These are phyloP conservation scores for Acleris holmiana DNA, from an alignment of 2,888 invertebrate species.

Conservation along the genomic window DNA sequence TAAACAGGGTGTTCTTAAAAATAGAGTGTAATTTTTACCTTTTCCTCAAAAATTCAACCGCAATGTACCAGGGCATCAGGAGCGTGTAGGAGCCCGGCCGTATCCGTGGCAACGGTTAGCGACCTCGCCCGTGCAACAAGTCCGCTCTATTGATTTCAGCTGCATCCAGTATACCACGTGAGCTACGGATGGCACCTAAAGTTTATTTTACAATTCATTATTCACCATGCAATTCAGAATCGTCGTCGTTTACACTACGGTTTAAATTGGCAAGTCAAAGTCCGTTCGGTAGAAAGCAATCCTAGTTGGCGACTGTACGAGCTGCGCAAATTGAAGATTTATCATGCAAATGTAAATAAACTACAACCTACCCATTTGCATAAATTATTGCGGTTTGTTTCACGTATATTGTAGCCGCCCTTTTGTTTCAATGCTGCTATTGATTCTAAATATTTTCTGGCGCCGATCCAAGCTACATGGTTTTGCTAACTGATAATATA, in stretches of 20 bases:
- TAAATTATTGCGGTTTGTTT: slow-evolving; percentile 3
- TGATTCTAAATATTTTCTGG: no score
- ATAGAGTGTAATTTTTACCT: slow-evolving; percentile 7
- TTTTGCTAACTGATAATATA: no score
- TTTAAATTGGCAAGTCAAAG: background rate
- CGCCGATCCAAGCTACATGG: no score
- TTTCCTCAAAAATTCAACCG: slow-evolving; percentile 18
- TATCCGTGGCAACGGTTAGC: slow-evolving; percentile 52
- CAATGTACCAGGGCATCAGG: slow-evolving; percentile 29
- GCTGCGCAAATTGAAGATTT: slow-evolving; percentile 4
- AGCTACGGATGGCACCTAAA: background rate
- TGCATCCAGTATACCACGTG: slow-evolving; percentile 32
- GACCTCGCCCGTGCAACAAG: slow-evolving; percentile 41
- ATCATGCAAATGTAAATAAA: slow-evolving; percentile 10
- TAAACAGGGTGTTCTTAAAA: background rate
- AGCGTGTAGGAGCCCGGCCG: slow-evolving; percentile 41
- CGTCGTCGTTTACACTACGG: background rate
- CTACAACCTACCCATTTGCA: background rate
- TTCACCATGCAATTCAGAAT: background rate
- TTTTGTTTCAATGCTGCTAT: background rate
- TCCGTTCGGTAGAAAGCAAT: background rate
- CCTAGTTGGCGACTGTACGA: slow-evolving; percentile 5
- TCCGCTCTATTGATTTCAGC: slow-evolving; percentile 38
- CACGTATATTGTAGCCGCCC: background rate
- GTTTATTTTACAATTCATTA: slow-evolving; percentile 5